Evolutionary conservation across 1,140 invertebrate species (phyloP).

Genomic region (Samia ricini): DNA sequence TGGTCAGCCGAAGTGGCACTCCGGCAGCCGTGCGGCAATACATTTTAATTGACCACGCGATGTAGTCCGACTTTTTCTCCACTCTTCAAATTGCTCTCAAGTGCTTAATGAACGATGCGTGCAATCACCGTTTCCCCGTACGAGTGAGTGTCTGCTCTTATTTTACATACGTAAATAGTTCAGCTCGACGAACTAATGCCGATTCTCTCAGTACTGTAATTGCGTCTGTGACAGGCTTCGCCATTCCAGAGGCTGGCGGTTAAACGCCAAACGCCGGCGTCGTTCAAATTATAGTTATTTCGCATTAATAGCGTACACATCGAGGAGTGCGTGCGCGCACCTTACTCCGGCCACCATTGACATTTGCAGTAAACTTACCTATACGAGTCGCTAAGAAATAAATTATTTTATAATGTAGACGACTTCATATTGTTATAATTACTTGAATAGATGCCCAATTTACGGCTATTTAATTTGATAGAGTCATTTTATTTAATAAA

Average conservation of each 20-base stretch:
- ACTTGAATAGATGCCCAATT: neutral
- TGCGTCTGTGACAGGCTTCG: conserved; percentile 74
- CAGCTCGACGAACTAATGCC: conserved; percentile 70
- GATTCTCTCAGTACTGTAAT: conserved; percentile 76
- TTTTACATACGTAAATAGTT: conserved; percentile 77
- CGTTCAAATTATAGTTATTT: conserved; percentile 71
- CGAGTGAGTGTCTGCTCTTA: conserved; percentile 65
- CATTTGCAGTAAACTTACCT: conserved; percentile 46
- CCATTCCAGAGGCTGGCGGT: conserved; percentile 54
- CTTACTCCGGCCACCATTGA: conserved; percentile 46
- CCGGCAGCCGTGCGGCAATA: conserved; percentile 45
- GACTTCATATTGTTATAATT: neutral
- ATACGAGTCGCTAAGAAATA: conserved; percentile 20
- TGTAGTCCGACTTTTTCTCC: conserved; percentile 71
- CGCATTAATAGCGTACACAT: conserved; percentile 63
- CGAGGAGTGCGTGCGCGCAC: conserved; percentile 49
- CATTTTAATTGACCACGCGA: conserved; percentile 77
- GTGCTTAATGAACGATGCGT: conserved; percentile 77
- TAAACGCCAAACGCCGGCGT: conserved; percentile 54
- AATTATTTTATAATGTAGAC: neutral
- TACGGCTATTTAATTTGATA: neutral
- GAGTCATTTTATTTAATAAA: neutral
- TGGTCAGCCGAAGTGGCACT: conserved; percentile 39
- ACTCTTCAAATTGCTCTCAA: conserved; percentile 74
- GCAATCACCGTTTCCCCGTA: conserved; percentile 74